A percentile compares a stretch with the other conserved stretches of the same genome.
Evolutionary conservation across 2,888 invertebrate species (phyloP).

Genomic region (Tricholauxania praeusta): DNA sequence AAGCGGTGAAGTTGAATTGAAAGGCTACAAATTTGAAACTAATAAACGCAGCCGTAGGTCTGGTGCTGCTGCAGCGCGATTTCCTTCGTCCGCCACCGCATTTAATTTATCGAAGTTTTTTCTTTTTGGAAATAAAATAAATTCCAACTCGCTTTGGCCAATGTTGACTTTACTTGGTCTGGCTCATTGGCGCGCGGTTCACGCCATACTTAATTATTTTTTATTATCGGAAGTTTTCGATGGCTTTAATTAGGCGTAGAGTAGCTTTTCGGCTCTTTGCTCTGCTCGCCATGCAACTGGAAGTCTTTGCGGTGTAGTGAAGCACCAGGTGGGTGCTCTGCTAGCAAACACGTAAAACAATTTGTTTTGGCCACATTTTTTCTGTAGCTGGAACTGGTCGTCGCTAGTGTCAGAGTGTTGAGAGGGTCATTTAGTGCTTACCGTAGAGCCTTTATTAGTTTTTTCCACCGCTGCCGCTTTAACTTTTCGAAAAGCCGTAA

Average conservation of each 20-base stretch:
- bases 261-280: constrained; percentile 40
- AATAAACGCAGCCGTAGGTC: constrained; percentile 19
- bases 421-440: constrained; percentile 40
- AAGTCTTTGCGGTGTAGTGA: background rate
- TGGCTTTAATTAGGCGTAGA: constrained; percentile 56
- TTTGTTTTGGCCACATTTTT: constrained; percentile 11
- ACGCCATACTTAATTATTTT: constrained; percentile 54
- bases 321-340: background rate
- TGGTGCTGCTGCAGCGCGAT: background rate
- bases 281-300: background rate
- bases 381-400: background rate
- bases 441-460: constrained; percentile 58
- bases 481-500: too few species aligned
- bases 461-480: background rate
- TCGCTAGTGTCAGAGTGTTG: constrained; percentile 18
- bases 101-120: background rate
- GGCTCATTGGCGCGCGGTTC: constrained; percentile 40
- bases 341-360: background rate
- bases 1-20: background rate
- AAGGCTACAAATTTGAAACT: constrained; percentile 35
- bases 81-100: too few species aligned
- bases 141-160: constrained; percentile 26
- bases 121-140: constrained; percentile 24
- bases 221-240: constrained; percentile 56
- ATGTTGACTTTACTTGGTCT: constrained; percentile 18